Base-by-base conservation (phyloP, 2,797 vertebrate species). In the Chelon auratus region DNA sequence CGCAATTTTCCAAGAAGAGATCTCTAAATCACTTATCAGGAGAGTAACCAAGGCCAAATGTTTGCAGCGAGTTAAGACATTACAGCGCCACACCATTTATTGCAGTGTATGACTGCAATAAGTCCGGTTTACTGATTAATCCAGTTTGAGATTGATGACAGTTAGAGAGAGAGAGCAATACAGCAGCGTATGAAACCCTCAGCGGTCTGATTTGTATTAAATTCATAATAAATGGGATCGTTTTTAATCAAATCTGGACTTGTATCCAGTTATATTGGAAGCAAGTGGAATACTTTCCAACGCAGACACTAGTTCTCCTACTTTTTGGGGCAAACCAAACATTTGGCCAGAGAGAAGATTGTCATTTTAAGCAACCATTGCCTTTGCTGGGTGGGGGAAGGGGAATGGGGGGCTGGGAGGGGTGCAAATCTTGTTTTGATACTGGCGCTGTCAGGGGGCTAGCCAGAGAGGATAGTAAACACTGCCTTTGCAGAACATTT, bases 401-500 rank as follows among this genome's bases (percentile, higher is more conserved):
- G 80, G 79, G 80, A 57, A 61, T 52, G 75, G 43, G 15, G 15
- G 73, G 79, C 84, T 70, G 72, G 82, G 87, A 72, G 75, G 62
- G 24, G 24, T 26, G 24, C 79, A 82, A 89, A 90, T 90, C 85
- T 89, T 89, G 89, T 93, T 92, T 93, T 91, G 89, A 93, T 92
- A 87, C 88, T 59, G 80, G 57, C 54, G 57, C 91, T 89, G 92
- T 90, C 88, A 88, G 90, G 87, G 87, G 85, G 82, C 81, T 84
- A 85, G 88, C 88, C 86, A 86, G 85, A 83, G 84, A 91, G 85
- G 87, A 92, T 87, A 86, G 89, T 91, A 93, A 93, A 92, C 91
- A 93, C 78, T 75, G 90, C 82, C 89, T 92, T 91, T 91, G 85
- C 91, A 90, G 87, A 91, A 91, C 90, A 92, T 94, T 94, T 94